phyloP scores from a whole-genome alignment of 2,797 vertebrate species.

The Masticophis lateralis region DNA sequence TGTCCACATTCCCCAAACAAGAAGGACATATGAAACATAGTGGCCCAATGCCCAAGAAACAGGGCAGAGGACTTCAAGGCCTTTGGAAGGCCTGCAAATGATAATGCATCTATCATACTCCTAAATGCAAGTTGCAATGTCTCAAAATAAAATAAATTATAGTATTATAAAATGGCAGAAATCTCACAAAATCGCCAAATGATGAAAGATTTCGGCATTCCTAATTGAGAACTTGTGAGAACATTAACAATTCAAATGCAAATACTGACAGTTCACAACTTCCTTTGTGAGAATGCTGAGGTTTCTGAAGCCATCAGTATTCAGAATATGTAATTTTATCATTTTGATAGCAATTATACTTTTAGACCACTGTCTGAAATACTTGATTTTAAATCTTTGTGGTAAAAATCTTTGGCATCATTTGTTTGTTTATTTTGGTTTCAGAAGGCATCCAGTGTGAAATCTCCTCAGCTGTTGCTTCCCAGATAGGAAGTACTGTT shows the following conservation, averaged over 20 bases:
- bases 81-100: not conserved
- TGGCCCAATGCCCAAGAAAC: not conserved
- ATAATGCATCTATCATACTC: not conserved
- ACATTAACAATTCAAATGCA: not conserved
- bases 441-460: not conserved
- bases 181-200: not conserved
- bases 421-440: not conserved
- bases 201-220: not conserved
- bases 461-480: conserved; percentile 1
- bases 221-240: not conserved
- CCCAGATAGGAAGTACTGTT: not conserved
- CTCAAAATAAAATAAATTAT: not conserved
- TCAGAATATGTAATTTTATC: not conserved
- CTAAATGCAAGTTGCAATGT: not conserved
- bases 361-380: not conserved
- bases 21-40: not conserved
- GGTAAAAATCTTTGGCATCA: not conserved
- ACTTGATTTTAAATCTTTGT: not conserved
- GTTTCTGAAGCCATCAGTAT: not conserved
- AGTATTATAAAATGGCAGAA: not conserved
- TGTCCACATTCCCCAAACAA: not conserved
- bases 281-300: not conserved
- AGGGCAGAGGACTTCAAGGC: not conserved
- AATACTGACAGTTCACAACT: not conserved
- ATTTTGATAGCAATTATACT: not conserved